Conservation (phyloP, 2,113 vertebrate species). For the Caloenas nicobarica region DNA sequence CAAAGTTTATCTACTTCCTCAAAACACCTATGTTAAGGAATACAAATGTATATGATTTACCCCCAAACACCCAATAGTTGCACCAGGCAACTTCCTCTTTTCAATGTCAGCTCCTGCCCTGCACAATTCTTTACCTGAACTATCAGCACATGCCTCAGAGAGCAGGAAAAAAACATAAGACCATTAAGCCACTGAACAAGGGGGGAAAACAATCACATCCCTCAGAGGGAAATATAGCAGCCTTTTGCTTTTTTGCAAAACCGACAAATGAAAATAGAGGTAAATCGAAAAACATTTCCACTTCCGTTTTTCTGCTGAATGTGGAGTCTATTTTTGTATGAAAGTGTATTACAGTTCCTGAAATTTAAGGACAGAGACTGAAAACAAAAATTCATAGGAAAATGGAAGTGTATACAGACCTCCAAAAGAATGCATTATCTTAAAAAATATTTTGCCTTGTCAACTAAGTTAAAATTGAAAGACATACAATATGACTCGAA, state of each 20-base stretch:
- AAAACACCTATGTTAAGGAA: neutral
- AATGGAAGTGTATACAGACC: neutral
- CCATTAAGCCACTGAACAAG: neutral
- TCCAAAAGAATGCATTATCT: neutral
- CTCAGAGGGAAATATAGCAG: neutral
- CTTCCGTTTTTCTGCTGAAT: neutral
- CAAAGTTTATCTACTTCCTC: neutral
- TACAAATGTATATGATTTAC: rapidly evolving
- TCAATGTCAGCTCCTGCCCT: neutral
- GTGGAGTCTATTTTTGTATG: neutral
- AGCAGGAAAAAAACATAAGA: neutral
- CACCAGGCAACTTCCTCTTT: neutral
- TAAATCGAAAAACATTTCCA: neutral
- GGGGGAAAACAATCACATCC: neutral
- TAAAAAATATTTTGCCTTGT: neutral
- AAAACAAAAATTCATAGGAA: neutral
- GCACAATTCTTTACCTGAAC: neutral
- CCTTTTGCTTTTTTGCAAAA: neutral
- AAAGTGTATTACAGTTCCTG: neutral
- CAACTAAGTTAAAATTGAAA: neutral
- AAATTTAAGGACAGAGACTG: neutral
- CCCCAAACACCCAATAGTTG: neutral
- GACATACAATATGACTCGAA: neutral
- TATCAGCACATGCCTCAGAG: neutral
- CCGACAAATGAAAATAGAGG: neutral